Percentiles rank a stretch among this genome's conserved stretches.
Conservation (phyloP, 2,888 invertebrate species). For the Flexamia atlantica region DNA sequence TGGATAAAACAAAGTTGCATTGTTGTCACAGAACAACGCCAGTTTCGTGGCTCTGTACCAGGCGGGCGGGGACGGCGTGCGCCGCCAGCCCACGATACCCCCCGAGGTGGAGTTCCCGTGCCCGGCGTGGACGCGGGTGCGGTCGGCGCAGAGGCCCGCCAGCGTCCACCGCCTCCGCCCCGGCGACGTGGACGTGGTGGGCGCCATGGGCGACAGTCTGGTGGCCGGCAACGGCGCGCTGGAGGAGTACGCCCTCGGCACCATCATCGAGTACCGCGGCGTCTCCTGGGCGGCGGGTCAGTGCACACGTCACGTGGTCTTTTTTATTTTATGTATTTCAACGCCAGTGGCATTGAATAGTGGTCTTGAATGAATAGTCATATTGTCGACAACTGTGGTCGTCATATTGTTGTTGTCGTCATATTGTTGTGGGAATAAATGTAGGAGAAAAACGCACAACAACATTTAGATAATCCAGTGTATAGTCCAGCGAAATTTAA, state of each 20-base stretch:
- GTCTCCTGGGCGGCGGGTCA: conserved; percentile 86
- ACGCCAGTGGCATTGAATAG: too few species aligned
- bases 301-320: too few species aligned
- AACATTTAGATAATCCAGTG: too few species aligned
- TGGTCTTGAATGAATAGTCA: too few species aligned
- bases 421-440: too few species aligned
- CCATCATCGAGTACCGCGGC: conserved; percentile 85
- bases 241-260: conserved; percentile 85
- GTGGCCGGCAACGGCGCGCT: conserved; percentile 86
- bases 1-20: too few species aligned
- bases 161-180: conserved; percentile 84
- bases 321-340: too few species aligned
- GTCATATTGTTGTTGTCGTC: too few species aligned
- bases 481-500: too few species aligned
- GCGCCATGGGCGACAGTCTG: conserved; percentile 85
- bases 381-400: too few species aligned
- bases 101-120: conserved; percentile 80
- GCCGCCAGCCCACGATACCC: conserved; percentile 69
- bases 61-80: conserved; percentile 63
- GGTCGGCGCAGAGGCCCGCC: conserved; percentile 75
- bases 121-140: conserved; percentile 73
- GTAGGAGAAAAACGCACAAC: too few species aligned
- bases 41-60: conserved; percentile 45
- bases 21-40: conserved; percentile 53
- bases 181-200: conserved; percentile 84